A percentile compares a stretch with the other conserved stretches of the same genome.
phyloP scores from a whole-genome alignment of 2,113 vertebrate genomes.

The Rhabdornis inornatus region DNA sequence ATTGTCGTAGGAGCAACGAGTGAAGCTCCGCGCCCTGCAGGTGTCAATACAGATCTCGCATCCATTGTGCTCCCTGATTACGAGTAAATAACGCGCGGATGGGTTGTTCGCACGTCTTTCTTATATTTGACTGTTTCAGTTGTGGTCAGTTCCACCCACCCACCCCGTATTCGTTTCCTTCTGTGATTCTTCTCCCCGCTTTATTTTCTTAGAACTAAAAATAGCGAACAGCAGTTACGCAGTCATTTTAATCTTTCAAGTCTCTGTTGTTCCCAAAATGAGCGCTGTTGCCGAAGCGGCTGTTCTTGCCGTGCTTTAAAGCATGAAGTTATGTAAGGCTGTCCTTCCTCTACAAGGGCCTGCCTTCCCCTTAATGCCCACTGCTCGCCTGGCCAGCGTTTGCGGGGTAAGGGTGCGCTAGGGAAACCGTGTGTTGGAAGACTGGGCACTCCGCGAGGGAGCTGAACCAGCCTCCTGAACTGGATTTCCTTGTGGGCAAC shows the following conservation, averaged over 20 bases:
- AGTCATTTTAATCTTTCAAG: background rate
- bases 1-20: background rate
- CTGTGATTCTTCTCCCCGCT: background rate
- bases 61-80: background rate
- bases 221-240: background rate
- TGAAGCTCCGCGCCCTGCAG: background rate
- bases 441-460: background rate
- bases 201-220: background rate
- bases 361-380: background rate
- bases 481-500: background rate
- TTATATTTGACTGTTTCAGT: background rate
- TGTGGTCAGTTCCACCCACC: background rate
- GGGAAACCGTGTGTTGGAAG: background rate
- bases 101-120: background rate
- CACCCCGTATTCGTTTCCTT: background rate
- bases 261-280: background rate
- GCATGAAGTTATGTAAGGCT: background rate
- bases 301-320: background rate
- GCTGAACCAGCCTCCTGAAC: background rate
- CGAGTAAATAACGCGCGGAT: background rate
- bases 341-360: background rate
- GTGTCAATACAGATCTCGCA: background rate
- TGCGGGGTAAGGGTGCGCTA: background rate
- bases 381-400: background rate
- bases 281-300: background rate